phyloP scores from a whole-genome alignment of 2,797 vertebrate species.

The Phaenicophaeus curvirostris region DNA sequence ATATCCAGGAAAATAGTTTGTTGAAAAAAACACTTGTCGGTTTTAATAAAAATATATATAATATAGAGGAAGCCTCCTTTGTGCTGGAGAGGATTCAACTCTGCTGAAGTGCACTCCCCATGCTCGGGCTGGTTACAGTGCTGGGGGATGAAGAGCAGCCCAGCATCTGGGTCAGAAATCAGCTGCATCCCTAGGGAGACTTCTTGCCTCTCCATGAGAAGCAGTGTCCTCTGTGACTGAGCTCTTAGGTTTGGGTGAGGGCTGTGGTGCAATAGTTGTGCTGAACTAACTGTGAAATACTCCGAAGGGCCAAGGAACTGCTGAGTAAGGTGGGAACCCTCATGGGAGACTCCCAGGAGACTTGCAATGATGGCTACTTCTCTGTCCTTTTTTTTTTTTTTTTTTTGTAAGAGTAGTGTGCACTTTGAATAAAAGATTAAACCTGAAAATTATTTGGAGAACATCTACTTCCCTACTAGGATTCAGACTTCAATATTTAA shows the following conservation, averaged over 20 bases:
- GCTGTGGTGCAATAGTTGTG: not conserved
- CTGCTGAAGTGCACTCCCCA: fast-evolving
- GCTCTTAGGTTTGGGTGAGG: not conserved
- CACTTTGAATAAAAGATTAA: not conserved
- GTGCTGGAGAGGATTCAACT: not conserved
- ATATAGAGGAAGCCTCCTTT: not conserved
- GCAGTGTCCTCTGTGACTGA: not conserved
- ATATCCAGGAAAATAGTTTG: not conserved
- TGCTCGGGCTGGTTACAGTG: not conserved
- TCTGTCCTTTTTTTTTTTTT: not conserved
- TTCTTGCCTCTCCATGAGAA: not conserved
- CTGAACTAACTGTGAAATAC: not conserved
- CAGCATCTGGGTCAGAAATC: not conserved
- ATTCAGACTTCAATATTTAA: not conserved
- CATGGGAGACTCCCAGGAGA: not conserved
- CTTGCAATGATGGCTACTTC: not conserved
- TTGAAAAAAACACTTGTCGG: not conserved
- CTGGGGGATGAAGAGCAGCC: not conserved
- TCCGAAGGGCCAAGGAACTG: not conserved
- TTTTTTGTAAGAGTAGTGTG: too few species aligned
- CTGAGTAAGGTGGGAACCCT: not conserved
- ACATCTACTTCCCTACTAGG: not conserved
- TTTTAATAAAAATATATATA: not conserved
- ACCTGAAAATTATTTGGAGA: not conserved
- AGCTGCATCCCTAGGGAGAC: fast-evolving